These are phyloP conservation scores for Panurus biarmicus DNA, from an alignment of 2,113 vertebrate species.

Conservation along the genomic window DNA sequence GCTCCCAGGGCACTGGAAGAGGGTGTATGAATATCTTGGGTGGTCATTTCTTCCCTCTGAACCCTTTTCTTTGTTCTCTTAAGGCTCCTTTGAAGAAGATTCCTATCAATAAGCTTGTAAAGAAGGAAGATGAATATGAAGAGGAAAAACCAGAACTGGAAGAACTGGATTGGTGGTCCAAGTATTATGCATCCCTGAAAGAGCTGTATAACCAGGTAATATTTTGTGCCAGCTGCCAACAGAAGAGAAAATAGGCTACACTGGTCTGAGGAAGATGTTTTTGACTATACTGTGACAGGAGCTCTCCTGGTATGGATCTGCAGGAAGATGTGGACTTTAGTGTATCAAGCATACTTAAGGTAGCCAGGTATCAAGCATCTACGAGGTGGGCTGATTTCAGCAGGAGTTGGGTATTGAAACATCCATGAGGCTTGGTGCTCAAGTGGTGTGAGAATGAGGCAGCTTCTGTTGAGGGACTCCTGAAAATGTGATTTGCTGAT, in stretches of 20 bases:
- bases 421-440: neutral
- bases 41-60: neutral
- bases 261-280: neutral
- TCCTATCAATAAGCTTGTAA: conserved; percentile 29
- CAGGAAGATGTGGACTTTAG: neutral
- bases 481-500: neutral
- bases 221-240: neutral
- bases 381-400: neutral
- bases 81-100: conserved; percentile 78
- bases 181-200: conserved; percentile 86
- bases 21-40: neutral
- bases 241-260: neutral
- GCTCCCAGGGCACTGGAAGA: neutral
- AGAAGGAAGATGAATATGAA: conserved; percentile 73
- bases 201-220: conserved; percentile 80
- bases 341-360: neutral
- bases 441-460: neutral
- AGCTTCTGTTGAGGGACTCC: neutral
- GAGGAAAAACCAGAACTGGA: conserved; percentile 84
- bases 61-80: neutral
- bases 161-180: conserved; percentile 97
- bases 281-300: neutral
- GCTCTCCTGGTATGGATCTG: neutral
- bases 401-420: neutral
- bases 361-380: neutral